These are phyloP conservation scores for Colistium nudipinnis DNA, from an alignment of 2,113 vertebrate species.

Conservation along the genomic window DNA sequence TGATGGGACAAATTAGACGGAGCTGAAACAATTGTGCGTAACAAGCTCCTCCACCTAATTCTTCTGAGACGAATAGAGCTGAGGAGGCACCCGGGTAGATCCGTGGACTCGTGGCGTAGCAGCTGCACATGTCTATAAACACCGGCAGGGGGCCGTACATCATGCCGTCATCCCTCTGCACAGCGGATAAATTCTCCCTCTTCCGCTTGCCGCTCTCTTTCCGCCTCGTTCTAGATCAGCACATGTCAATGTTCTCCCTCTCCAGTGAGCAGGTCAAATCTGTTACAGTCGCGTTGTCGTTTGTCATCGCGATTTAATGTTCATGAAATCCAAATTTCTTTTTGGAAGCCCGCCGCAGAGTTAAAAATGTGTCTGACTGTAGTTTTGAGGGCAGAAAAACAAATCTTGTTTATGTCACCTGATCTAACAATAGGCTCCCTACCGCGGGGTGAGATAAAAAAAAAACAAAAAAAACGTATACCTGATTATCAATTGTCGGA, in stretches of 20 bases:
- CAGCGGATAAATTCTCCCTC: not conserved
- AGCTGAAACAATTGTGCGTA: conserved; percentile 60
- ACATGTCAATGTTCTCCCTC: conserved; percentile 33
- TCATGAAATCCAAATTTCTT: conserved; percentile 43
- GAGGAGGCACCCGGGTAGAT: conserved; percentile 33
- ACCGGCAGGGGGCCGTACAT: conserved; percentile 47
- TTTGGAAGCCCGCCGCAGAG: conserved; percentile 28
- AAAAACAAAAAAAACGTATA: conserved; percentile 1
- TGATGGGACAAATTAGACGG: conserved; percentile 62
- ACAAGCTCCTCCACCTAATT: conserved; percentile 70
- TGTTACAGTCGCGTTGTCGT: conserved; percentile 46
- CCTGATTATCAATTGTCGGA: conserved; percentile 9
- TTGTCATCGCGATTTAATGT: conserved; percentile 58
- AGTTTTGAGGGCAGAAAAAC: conserved; percentile 28
- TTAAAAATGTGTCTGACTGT: conserved; percentile 33
- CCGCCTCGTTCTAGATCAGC: conserved; percentile 16
- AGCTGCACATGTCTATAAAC: conserved; percentile 3
- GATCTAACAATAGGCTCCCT: conserved; percentile 13
- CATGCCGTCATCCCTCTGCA: not conserved
- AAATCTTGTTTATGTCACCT: conserved; percentile 12
- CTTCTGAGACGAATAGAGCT: conserved; percentile 27
- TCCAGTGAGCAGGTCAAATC: conserved; percentile 33
- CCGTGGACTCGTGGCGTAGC: conserved; percentile 15
- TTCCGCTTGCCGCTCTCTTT: not conserved
- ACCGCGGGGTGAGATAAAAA: conserved; percentile 23